These are phyloP conservation scores for Sceloporus undulatus DNA, from an alignment of 2,113 vertebrate species.

Conservation along the genomic window DNA sequence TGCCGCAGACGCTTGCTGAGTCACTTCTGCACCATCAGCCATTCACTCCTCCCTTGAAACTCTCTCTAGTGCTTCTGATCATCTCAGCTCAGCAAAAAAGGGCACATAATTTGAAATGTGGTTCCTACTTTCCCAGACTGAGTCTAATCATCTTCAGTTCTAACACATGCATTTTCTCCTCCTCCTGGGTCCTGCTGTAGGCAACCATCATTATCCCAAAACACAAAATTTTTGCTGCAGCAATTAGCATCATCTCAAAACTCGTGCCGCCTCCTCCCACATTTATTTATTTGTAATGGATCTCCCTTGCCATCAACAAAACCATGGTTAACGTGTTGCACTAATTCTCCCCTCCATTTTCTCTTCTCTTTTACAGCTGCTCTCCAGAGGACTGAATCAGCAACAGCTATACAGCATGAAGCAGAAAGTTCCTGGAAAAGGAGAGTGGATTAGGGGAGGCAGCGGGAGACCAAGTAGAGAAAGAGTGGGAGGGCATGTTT, in stretches of 20 bases:
- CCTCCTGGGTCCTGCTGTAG: too few species aligned
- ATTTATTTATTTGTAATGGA: not conserved
- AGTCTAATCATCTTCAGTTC: not conserved
- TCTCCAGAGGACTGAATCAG: conserved; percentile 56
- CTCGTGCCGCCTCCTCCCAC: not conserved
- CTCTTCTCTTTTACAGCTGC: conserved; percentile 19
- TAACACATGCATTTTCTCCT: too few species aligned
- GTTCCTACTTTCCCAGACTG: not conserved
- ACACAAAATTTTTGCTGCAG: not conserved
- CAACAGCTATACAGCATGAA: conserved; percentile 32
- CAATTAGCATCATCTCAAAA: not conserved
- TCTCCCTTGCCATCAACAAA: conserved; percentile 45
- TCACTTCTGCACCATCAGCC: conserved; percentile 60
- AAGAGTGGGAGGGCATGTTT: not conserved
- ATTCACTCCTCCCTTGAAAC: conserved; percentile 11
- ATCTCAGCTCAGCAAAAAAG: conserved; percentile 9
- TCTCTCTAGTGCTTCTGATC: not conserved
- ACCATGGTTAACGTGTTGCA: conserved; percentile 25
- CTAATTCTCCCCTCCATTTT: conserved; percentile 23
- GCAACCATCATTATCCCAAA: rapidly evolving
- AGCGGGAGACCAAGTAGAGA: not conserved
- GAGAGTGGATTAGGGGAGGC: not conserved
- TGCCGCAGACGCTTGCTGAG: conserved; percentile 68
- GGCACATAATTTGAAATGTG: not conserved
- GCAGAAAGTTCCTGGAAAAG: conserved; percentile 1